Evolutionary conservation across 2,888 invertebrate species (phyloP), one percentile per base, ranked within the genome.

Genomic region (Tupiocoris notatus): DNA sequence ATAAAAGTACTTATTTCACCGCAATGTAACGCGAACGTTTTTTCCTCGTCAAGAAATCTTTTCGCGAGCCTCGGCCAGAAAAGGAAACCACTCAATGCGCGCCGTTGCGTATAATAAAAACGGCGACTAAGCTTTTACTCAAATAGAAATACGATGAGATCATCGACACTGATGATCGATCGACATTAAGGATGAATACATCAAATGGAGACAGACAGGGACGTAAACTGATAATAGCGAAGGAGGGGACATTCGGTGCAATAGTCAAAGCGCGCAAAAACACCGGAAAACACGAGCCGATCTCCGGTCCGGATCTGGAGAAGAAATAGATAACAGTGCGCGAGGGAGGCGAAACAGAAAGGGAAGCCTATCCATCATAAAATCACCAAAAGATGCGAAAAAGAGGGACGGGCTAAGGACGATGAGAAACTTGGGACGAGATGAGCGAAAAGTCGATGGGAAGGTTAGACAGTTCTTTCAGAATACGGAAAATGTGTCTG

Each of bases 401-500:
- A 56, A 67, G n/a, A 22, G 2, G 63, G 59, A 59, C 1, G 18
- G 18, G 58, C 17, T 16, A 63, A 25, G 39, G 39, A 65, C 25
- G 65, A 67, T 22, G 67, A 67, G 57, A 67, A 67, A 67, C 67
- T 56, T 22, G 57, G 56, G 21, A 12, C 6, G 2, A 1, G 22
- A 1, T 9, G 20, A 56, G 67, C n/a, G n/a, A n/a, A n/a, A n/a
- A n/a, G n/a, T n/a, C n/a, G n/a, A n/a, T n/a, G 20, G 7, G 57
- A 56, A 22, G 56, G 66, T 24, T 17, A 25, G 39, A 65, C 16
- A 57, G 67, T 67, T 67, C 67, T 20, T 16, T 67, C 23, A 57
- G 67, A 67, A 67, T 67, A 67, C 54, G 67, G 57, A 67, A 39
- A 67, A 67, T 67, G 67, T 21, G 67, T 67, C 54, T 56, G 67